Conservation (phyloP, 2,113 vertebrate species). For the Apteryx mantelli region DNA sequence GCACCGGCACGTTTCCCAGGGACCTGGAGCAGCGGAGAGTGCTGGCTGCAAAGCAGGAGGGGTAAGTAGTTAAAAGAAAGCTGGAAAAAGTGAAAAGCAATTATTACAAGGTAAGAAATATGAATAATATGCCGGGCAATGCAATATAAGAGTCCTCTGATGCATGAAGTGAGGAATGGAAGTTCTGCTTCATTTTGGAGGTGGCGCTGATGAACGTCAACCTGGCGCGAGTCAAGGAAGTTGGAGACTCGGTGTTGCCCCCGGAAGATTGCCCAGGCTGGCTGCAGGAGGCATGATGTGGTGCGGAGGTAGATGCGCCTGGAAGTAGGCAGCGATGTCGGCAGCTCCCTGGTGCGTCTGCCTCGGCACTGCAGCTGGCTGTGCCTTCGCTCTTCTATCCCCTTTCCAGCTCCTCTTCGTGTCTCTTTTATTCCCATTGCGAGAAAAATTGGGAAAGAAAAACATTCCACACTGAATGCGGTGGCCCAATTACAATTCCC, state of each 20-base stretch:
- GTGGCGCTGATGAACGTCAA: too few species aligned
- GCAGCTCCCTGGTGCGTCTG: too few species aligned
- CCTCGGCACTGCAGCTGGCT: too few species aligned
- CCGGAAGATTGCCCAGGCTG: too few species aligned
- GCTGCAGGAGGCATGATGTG: too few species aligned
- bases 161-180: not conserved
- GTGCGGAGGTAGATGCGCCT: not conserved
- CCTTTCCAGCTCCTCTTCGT: not conserved
- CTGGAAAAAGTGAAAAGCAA: not conserved
- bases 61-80: not conserved
- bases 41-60: too few species aligned
- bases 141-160: not conserved
- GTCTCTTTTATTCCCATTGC: not conserved
- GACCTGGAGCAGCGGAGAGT: too few species aligned
- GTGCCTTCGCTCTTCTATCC: not conserved
- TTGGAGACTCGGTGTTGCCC: too few species aligned
- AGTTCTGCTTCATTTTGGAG: too few species aligned
- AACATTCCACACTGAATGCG: accelerated
- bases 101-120: not conserved
- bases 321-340: not conserved
- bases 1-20: too few species aligned
- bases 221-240: too few species aligned
- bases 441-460: not conserved
- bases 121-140: not conserved
- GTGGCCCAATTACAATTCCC: accelerated